A percentile compares a stretch with the other conserved stretches of the same genome.
Conservation (phyloP, 2,797 vertebrate species). For the Dermochelys coriacea region DNA sequence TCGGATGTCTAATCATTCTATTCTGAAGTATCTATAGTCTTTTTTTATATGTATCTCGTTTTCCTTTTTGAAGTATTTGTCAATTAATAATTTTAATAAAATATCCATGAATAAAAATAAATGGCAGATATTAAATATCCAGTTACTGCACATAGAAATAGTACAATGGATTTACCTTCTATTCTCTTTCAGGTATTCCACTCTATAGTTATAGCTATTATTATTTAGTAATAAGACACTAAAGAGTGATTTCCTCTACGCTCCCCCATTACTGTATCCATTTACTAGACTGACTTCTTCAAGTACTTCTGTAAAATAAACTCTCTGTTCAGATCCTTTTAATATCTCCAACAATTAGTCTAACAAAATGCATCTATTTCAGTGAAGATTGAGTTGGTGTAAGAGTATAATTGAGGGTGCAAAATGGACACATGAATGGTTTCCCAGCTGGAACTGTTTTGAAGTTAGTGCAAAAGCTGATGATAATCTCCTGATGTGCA, state of each 20-base stretch:
- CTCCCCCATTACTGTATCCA: slow-evolving; percentile 18
- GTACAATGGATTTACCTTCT: not conserved
- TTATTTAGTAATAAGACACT: slow-evolving; percentile 24
- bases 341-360: slow-evolving; percentile 19
- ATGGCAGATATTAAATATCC: not conserved
- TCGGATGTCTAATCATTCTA: not conserved
- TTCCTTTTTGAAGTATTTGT: not conserved
- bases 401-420: slow-evolving; percentile 52
- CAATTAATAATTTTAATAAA: not conserved
- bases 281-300: slow-evolving; percentile 39
- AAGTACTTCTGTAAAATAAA: slow-evolving; percentile 52
- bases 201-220: slow-evolving; percentile 27
- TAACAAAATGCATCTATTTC: slow-evolving; percentile 11
- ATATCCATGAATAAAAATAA: not conserved
- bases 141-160: not conserved
- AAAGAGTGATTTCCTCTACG: slow-evolving; percentile 15
- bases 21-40: not conserved
- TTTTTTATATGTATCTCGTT: slow-evolving; percentile 1
- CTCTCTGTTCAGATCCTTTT: slow-evolving; percentile 26
- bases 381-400: slow-evolving; percentile 14
- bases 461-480: slow-evolving; percentile 70
- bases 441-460: slow-evolving; percentile 64
- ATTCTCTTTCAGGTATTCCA: slow-evolving; percentile 41
- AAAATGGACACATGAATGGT: slow-evolving; percentile 40
- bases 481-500: slow-evolving; percentile 67